phyloP scores from a whole-genome alignment of 2,888 invertebrate genomes.

The Tanypteryx hageni region DNA sequence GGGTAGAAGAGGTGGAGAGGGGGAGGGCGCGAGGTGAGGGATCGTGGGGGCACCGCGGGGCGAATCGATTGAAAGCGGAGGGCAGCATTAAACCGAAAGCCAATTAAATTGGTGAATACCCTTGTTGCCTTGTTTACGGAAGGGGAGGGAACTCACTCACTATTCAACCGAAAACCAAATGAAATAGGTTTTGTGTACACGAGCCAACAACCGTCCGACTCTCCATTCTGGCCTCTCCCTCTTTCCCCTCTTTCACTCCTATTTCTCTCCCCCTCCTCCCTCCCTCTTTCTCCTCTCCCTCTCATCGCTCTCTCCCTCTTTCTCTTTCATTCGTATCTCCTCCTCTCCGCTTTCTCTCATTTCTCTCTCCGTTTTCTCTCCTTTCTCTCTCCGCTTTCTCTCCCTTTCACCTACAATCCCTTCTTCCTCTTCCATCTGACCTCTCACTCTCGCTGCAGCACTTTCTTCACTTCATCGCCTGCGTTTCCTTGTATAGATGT shows the following conservation, averaged over 20 bases:
- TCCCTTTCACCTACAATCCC: background rate
- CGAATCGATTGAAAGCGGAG: too few species aligned
- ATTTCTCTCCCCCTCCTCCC: background rate
- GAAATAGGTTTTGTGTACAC: slow-evolving; percentile 35
- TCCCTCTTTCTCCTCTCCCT: background rate
- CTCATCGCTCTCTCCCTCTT: background rate
- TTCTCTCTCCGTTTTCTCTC: background rate
- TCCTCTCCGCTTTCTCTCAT: background rate
- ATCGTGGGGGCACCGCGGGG: too few species aligned
- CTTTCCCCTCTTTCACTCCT: background rate
- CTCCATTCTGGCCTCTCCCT: background rate
- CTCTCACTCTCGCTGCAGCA: too few species aligned
- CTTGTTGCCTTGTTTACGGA: slow-evolving; percentile 23
- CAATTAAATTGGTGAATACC: slow-evolving; percentile 63
- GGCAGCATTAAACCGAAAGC: slow-evolving; percentile 46
- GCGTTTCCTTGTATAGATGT: too few species aligned
- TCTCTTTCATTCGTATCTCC: background rate
- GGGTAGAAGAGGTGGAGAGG: too few species aligned
- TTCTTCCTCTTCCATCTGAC: background rate
- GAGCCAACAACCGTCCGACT: background rate
- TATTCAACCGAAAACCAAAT: background rate
- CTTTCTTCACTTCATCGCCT: too few species aligned
- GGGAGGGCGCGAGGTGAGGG: too few species aligned
- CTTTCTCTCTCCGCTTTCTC: too few species aligned
- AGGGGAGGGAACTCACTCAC: background rate